Percentiles rank a stretch among this genome's conserved stretches.
These are phyloP conservation scores for Eriocheir sinensis DNA, from an alignment of 1,140 invertebrate species.

Conservation along the genomic window DNA sequence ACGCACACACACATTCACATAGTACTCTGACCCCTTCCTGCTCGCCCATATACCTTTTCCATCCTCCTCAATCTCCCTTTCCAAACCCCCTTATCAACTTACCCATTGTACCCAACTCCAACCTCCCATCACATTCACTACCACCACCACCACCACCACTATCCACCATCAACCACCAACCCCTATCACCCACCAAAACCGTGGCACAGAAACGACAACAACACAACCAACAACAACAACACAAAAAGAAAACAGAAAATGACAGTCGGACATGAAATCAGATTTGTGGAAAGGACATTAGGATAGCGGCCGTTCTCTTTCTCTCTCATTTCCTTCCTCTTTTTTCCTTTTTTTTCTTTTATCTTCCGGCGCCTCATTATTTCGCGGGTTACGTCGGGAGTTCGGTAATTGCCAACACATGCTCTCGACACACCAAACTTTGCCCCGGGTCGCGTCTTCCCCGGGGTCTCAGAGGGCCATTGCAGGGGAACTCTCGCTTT, in stretches of 20 bases:
- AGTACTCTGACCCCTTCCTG: neutral
- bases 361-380: neutral
- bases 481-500: no score
- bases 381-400: neutral
- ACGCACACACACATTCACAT: no score
- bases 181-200: neutral
- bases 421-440: neutral
- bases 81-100: no score
- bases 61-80: neutral
- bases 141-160: no score
- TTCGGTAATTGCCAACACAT: neutral
- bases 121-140: no score
- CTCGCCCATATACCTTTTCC: neutral
- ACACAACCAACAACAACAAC: no score
- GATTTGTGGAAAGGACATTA: neutral
- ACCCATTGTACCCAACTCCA: no score
- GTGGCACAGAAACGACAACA: neutral
- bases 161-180: neutral
- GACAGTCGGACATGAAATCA: conserved; percentile 7
- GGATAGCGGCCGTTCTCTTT: neutral
- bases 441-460: neutral
- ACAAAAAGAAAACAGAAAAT: neutral
- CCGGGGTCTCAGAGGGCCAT: neutral
- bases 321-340: neutral
- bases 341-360: neutral